phyloP scores from a whole-genome alignment of 1,140 invertebrate genomes.

The Pachyrhynchus sulphureomaculatus region DNA sequence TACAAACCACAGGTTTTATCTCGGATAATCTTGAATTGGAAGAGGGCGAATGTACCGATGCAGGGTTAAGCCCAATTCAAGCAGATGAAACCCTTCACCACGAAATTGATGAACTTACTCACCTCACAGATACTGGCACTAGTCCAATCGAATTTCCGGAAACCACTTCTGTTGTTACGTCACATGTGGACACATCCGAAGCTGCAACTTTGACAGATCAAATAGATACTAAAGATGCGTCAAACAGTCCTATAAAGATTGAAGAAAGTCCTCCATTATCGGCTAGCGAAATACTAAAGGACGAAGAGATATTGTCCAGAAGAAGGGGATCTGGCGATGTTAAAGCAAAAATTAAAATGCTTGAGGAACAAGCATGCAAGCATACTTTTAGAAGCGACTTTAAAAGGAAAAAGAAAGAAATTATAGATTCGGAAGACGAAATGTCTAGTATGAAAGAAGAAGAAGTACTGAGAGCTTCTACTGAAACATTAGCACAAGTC shows the following conservation, averaged over 20 bases:
- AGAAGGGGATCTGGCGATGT: conserved; percentile 54
- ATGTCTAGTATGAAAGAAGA: conserved; percentile 51
- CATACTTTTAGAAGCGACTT: conserved; percentile 37
- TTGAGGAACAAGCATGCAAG: conserved; percentile 52
- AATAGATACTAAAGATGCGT: conserved; percentile 54
- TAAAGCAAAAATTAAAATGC: conserved; percentile 52
- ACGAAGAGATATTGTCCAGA: conserved; percentile 45
- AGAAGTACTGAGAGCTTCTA: conserved; percentile 42
- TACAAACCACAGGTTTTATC: conserved; percentile 51
- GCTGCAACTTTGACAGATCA: conserved; percentile 55
- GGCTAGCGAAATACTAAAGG: conserved; percentile 37
- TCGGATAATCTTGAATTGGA: conserved; percentile 55
- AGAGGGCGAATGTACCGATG: conserved; percentile 58
- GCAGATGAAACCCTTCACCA: conserved; percentile 51
- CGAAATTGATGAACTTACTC: conserved; percentile 46
- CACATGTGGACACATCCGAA: conserved; percentile 54
- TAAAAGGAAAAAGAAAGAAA: conserved; percentile 39
- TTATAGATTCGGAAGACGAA: conserved; percentile 50
- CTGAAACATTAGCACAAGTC: conserved; percentile 49
- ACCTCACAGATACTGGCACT: conserved; percentile 53
- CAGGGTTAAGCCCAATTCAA: conserved; percentile 58
- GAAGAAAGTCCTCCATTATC: conserved; percentile 41
- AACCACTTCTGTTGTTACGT: conserved; percentile 47
- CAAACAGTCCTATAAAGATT: conserved; percentile 53
- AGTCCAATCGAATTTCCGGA: conserved; percentile 55